Evolutionary conservation across 1,140 invertebrate genomes (phyloP), one percentile per base, ranked within the genome.

Genomic region (Bombyx mandarina): DNA sequence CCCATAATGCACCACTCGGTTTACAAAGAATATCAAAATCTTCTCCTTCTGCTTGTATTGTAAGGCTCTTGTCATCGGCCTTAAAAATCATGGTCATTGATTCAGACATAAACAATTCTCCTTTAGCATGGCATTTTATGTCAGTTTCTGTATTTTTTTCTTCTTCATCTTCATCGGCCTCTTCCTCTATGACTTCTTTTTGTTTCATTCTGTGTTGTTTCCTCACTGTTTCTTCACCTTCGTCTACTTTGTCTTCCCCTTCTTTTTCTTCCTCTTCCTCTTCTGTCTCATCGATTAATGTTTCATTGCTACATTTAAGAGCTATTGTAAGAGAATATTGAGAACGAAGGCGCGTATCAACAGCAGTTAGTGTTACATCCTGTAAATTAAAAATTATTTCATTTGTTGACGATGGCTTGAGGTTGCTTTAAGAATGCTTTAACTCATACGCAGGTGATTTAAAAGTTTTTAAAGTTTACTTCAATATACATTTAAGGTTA

Each of bases 1-100:
- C 61, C 67, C 67, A 75, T 2, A 63, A 54, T 7, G 59, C 58
- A 0, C 46, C 35, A 2, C 26, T 45, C 8, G 51, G 22, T 49
- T 66, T 61, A 61, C 79, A 82, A 6, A 82, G 58, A 6, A 65
- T 55, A 42, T 62, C 58, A 48, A 66, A 75, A 26, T 78, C 68
- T 7, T 75, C 60, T 42, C 74, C 75, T 26, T 42, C 8, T 7
- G 65, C 63, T 42, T 56, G 71, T 26, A 81, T 66, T 0, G 35
- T 55, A 3, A 85, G 8, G 35, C 63, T 57, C 22, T 56, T 58
- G 18, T 62, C 56, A 54, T 74, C 67, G 6, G 79, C 66, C 12
- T 64, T 52, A 8, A 83, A 75, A 22, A 60, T 8, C 1, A 83
- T 52, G 6, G 62, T 69, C 59, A 74, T 61, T 42, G 76, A 55